Conservation (phyloP, 2,113 vertebrate species). For the Xyrauchen texanus region DNA sequence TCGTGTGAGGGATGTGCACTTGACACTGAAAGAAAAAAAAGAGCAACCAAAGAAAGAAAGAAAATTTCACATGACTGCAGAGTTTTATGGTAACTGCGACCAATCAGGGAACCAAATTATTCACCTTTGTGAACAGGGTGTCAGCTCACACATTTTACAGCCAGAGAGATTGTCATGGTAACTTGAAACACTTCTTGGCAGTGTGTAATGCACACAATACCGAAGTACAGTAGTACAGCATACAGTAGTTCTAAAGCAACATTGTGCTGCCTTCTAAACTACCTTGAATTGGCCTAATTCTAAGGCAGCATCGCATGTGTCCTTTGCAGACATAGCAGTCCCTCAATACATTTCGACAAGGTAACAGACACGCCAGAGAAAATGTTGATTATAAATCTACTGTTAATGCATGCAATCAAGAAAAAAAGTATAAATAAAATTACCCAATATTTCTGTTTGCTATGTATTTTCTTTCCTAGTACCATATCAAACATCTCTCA, state of each 20-base stretch:
- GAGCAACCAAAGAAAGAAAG: conserved; percentile 18
- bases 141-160: background rate
- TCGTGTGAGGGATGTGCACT: conserved; percentile 73
- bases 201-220: background rate
- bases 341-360: too few species aligned
- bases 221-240: background rate
- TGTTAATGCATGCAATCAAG: too few species aligned
- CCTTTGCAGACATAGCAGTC: too few species aligned
- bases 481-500: too few species aligned
- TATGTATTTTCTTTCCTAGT: too few species aligned
- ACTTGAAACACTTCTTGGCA: background rate
- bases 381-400: too few species aligned
- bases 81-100: background rate
- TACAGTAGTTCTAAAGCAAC: background rate
- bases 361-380: too few species aligned
- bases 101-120: background rate
- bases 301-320: too few species aligned
- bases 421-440: too few species aligned
- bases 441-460: too few species aligned
- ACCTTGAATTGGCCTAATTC: too few species aligned
- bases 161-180: background rate
- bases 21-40: conserved; percentile 65
- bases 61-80: background rate
- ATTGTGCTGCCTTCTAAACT: too few species aligned
- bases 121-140: background rate